Conservation (phyloP, 2,888 invertebrate species). For the Drosophila pseudotakahashii region DNA sequence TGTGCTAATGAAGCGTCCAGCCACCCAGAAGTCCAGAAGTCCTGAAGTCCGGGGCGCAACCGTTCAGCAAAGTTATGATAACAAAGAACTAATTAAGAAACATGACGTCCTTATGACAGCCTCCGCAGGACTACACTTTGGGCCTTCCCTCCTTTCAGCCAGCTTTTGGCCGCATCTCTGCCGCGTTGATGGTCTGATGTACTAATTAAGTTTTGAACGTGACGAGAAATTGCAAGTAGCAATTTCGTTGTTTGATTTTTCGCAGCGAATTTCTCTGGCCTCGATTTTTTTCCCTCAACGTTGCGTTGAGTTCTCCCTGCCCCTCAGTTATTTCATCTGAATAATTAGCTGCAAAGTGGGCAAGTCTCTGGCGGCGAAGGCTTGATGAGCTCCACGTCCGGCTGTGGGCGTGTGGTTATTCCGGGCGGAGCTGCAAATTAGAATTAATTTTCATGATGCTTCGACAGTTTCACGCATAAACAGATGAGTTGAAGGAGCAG, state of each 20-base stretch:
- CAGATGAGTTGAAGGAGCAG: neutral
- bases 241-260: conserved; percentile 78
- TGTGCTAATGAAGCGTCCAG: conserved; percentile 59
- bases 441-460: conserved; percentile 69
- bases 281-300: conserved; percentile 3
- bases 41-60: conserved; percentile 24
- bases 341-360: conserved; percentile 79
- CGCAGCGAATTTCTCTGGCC: conserved; percentile 51
- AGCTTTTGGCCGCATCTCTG: conserved; percentile 26
- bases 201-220: conserved; percentile 80
- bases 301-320: conserved; percentile 10
- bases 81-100: conserved; percentile 80
- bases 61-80: conserved; percentile 67
- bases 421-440: conserved; percentile 68
- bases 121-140: conserved; percentile 14
- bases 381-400: conserved; percentile 43
- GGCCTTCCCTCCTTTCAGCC: neutral
- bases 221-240: conserved; percentile 79
- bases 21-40: neutral
- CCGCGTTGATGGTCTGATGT: conserved; percentile 74
- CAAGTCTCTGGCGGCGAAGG: conserved; percentile 56
- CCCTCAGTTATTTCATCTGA: conserved; percentile 68
- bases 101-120: conserved; percentile 76
- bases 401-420: conserved; percentile 62
- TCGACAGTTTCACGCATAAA: conserved; percentile 17